Evolutionary conservation across 2,113 vertebrate genomes (phyloP).

Genomic region (Megaceryle torquata): DNA sequence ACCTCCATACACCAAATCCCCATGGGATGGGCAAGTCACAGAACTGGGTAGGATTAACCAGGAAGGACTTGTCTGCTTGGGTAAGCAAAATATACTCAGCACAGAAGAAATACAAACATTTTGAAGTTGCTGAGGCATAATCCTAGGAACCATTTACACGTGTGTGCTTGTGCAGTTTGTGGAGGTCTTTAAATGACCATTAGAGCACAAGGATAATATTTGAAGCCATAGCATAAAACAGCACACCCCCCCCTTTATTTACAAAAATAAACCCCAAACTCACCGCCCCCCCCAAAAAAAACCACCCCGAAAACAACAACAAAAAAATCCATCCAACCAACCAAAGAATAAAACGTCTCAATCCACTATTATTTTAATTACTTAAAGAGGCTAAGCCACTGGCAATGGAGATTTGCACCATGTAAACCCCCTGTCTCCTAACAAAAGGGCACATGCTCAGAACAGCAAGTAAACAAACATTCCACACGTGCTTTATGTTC

Average conservation of each 20-base stretch:
- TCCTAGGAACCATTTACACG: slow-evolving; percentile 35
- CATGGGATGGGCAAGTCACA: slow-evolving; percentile 60
- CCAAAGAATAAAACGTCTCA: neutral
- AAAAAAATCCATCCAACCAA: too few species aligned
- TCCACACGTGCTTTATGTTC: slow-evolving; percentile 59
- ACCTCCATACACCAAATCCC: slow-evolving; percentile 67
- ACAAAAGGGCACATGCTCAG: slow-evolving; percentile 56
- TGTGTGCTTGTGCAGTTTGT: neutral
- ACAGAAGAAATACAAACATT: slow-evolving; percentile 70
- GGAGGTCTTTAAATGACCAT: slow-evolving; percentile 15
- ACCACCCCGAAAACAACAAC: too few species aligned
- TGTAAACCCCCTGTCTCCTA: slow-evolving; percentile 31
- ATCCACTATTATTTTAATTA: slow-evolving; percentile 9
- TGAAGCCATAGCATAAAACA: neutral
- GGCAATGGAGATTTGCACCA: neutral
- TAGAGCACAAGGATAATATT: slow-evolving; percentile 11
- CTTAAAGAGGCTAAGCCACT: slow-evolving; percentile 21
- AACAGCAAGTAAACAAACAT: slow-evolving; percentile 67
- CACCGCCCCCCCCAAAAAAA: too few species aligned
- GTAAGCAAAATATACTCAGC: slow-evolving; percentile 65
- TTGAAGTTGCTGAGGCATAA: slow-evolving; percentile 61
- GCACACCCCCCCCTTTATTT: neutral
- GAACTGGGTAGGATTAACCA: slow-evolving; percentile 68
- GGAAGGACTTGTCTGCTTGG: slow-evolving; percentile 66
- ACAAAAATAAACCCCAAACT: neutral